These are phyloP conservation scores for Eristalinus aeneus DNA, from an alignment of 2,888 invertebrate genomes.

Conservation along the genomic window DNA sequence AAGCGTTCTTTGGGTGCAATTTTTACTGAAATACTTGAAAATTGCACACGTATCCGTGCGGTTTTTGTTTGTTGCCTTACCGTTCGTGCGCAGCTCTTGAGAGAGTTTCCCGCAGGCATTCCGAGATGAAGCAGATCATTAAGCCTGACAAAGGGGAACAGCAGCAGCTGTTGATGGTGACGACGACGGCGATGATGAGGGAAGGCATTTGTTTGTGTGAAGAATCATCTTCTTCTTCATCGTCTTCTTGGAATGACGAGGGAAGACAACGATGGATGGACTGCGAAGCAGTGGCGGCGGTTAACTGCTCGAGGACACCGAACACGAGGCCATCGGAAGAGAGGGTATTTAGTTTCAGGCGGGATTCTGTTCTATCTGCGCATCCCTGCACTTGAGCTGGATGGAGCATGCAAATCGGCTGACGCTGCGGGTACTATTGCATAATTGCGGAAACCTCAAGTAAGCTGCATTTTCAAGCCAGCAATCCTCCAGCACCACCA, in stretches of 20 bases:
- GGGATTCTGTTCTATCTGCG: slow-evolving; percentile 25
- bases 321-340: slow-evolving; percentile 7
- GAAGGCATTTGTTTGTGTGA: slow-evolving; percentile 34
- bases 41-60: slow-evolving; percentile 10
- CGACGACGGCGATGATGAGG: neutral
- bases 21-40: slow-evolving; percentile 2
- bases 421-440: slow-evolving; percentile 55
- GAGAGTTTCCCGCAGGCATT: slow-evolving; percentile 47
- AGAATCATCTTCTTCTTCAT: neutral
- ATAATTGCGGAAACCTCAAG: slow-evolving; percentile 69
- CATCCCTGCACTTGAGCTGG: slow-evolving; percentile 6
- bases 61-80: neutral
- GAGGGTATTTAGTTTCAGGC: slow-evolving; percentile 54
- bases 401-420: slow-evolving; percentile 38
- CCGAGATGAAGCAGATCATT: slow-evolving; percentile 55
- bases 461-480: slow-evolving; percentile 29
- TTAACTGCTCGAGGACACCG: neutral
- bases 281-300: slow-evolving; percentile 1
- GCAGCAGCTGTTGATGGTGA: neutral
- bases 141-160: slow-evolving; percentile 54
- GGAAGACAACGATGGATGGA: neutral
- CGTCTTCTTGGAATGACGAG: slow-evolving; percentile 22
- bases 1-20: slow-evolving; percentile 18
- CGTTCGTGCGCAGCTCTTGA: slow-evolving; percentile 29
- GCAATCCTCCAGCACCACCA: slow-evolving; percentile 9